Evolutionary conservation across 2,797 vertebrate genomes (phyloP).

Genomic region (Nannoperca obscura): DNA sequence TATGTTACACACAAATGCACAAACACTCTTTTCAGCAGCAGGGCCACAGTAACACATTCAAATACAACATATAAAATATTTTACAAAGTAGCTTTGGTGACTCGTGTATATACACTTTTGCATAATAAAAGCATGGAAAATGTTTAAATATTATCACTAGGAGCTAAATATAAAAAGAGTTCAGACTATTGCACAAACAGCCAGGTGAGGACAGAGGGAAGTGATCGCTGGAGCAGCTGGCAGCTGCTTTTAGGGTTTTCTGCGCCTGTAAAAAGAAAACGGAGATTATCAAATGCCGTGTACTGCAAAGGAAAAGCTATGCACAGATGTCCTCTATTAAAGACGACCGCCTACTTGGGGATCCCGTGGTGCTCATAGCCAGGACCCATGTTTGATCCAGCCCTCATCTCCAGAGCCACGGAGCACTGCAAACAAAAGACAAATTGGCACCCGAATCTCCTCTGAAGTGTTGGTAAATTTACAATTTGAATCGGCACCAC

Average conservation of each 20-base stretch:
- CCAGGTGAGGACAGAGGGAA: constrained; percentile 57
- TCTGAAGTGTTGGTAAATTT: background rate
- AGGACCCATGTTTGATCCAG: constrained; percentile 92
- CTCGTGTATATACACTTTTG: constrained; percentile 49
- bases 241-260: constrained; percentile 89
- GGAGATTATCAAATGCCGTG: background rate
- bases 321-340: background rate
- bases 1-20: constrained; percentile 39
- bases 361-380: constrained; percentile 91
- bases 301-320: background rate
- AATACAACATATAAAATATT: constrained; percentile 66
- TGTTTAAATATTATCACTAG: constrained; percentile 73
- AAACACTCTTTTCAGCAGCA: constrained; percentile 38
- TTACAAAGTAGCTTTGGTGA: constrained; percentile 78
- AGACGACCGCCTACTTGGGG: constrained; percentile 87
- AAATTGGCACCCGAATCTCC: background rate
- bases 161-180: constrained; percentile 68
- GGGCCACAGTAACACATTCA: constrained; percentile 23
- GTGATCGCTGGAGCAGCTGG: constrained; percentile 44
- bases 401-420: constrained; percentile 93
- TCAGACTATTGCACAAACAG: constrained; percentile 84
- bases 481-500: background rate
- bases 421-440: constrained; percentile 86
- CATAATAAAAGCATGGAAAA: constrained; percentile 68
- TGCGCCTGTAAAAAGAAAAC: constrained; percentile 85